phyloP scores from a whole-genome alignment of 2,797 vertebrate genomes.

The Mus caroli region DNA sequence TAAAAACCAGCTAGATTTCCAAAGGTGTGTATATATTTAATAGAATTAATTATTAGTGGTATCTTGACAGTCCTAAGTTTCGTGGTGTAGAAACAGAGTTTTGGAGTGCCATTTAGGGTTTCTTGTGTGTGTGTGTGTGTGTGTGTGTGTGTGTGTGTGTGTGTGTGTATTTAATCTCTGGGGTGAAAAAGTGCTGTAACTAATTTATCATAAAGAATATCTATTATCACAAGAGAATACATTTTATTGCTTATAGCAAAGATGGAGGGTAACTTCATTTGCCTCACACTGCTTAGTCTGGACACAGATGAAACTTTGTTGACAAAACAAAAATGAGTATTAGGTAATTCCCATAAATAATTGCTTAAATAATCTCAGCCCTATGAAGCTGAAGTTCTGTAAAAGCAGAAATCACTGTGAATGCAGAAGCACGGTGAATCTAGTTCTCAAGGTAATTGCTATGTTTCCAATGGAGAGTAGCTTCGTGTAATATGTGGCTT shows the following conservation, averaged over 20 bases:
- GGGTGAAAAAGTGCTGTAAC: constrained; percentile 47
- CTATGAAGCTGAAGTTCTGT: constrained; percentile 79
- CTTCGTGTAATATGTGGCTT: constrained; percentile 80
- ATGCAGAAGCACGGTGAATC: constrained; percentile 82
- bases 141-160: no score
- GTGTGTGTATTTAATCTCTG: neutral
- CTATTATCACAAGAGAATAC: constrained; percentile 56
- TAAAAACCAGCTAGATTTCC: neutral
- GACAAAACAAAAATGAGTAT: constrained; percentile 84
- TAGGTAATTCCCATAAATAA: constrained; percentile 90
- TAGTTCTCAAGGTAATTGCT: constrained; percentile 87
- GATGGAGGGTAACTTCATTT: constrained; percentile 74
- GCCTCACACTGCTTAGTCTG: constrained; percentile 78
- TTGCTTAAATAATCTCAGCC: constrained; percentile 83
- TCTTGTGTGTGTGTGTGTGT: constrained; percentile 1
- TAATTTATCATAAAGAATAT: constrained; percentile 66
- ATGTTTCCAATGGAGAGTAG: constrained; percentile 82
- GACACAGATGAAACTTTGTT: constrained; percentile 81
- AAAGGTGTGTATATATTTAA: neutral
- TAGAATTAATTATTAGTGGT: neutral
- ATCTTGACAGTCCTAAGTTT: neutral
- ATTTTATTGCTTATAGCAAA: constrained; percentile 82
- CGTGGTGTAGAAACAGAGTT: constrained; percentile 1
- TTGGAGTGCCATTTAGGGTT: neutral
- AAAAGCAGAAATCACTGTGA: constrained; percentile 79